These are phyloP conservation scores for Apamea epomidion DNA, from an alignment of 2,888 invertebrate species.

Conservation along the genomic window DNA sequence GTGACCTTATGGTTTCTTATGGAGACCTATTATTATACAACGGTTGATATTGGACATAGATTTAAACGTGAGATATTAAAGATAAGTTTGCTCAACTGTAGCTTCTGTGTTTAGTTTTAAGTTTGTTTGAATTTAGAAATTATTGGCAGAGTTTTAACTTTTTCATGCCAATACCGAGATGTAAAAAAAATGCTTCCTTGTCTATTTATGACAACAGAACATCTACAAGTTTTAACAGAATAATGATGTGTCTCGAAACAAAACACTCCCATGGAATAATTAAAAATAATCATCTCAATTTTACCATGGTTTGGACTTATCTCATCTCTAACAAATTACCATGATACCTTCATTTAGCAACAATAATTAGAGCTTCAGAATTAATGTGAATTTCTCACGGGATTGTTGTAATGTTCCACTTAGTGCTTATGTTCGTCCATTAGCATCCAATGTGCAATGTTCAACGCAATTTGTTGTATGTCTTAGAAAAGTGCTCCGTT, in stretches of 20 bases:
- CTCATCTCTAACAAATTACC: conserved; percentile 47
- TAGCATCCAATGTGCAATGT: conserved; percentile 49
- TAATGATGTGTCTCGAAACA: conserved; percentile 12
- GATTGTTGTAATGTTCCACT: conserved; percentile 42
- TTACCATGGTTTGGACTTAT: conserved; percentile 30
- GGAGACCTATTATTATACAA: conserved; percentile 7
- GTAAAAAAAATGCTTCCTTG: background rate
- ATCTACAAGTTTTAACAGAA: background rate
- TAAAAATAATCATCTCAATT: conserved; percentile 25
- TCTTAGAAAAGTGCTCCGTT: conserved; percentile 24
- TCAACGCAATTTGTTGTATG: conserved; percentile 50
- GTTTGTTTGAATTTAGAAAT: background rate
- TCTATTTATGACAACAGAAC: background rate
- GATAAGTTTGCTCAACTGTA: background rate
- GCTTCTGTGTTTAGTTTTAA: background rate
- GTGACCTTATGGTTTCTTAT: conserved; percentile 50
- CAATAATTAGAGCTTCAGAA: conserved; percentile 53
- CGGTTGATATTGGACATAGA: conserved; percentile 18
- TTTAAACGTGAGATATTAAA: background rate
- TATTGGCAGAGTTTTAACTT: background rate
- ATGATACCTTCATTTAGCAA: conserved; percentile 46
- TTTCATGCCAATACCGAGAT: background rate
- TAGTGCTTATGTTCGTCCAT: conserved; percentile 57
- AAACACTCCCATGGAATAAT: conserved; percentile 23
- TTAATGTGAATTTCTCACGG: conserved; percentile 60